These are phyloP conservation scores for Pantherophis guttatus DNA, from an alignment of 2,113 vertebrate genomes.

Conservation along the genomic window DNA sequence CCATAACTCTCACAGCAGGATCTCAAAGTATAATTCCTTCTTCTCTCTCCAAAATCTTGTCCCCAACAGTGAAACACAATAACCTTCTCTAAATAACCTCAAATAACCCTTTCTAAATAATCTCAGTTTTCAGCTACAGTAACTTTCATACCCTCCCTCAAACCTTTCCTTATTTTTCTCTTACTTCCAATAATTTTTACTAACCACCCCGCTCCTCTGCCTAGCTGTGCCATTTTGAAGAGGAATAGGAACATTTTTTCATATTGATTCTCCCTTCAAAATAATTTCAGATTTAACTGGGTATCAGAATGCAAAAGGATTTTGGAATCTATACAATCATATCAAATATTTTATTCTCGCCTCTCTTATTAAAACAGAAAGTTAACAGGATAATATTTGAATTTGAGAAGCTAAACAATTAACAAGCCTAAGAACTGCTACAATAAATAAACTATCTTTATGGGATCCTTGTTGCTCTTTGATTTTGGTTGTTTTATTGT, in stretches of 20 bases:
- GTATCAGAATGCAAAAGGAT: neutral
- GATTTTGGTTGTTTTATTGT: neutral
- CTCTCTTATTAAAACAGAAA: neutral
- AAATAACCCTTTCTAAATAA: neutral
- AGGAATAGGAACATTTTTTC: neutral
- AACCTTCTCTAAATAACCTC: neutral
- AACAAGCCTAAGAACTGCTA: constrained; percentile 27
- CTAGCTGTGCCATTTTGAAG: neutral
- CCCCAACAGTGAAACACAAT: neutral
- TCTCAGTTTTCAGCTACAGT: neutral
- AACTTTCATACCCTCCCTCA: neutral
- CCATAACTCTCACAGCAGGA: neutral
- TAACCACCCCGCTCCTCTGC: neutral
- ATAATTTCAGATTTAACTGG: neutral
- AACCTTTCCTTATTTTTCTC: neutral
- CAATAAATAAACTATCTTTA: neutral
- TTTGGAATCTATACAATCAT: neutral
- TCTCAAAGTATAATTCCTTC: neutral
- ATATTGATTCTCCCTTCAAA: neutral
- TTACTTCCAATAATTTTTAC: neutral
- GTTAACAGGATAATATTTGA: neutral
- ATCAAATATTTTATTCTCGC: neutral
- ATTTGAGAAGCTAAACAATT: constrained; percentile 35
- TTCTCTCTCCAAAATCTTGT: neutral
- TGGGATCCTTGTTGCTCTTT: neutral